Evolutionary conservation across 2,888 invertebrate species (phyloP), one percentile per base, ranked within the genome.

Genomic region (Ichneumoninae sp.): DNA sequence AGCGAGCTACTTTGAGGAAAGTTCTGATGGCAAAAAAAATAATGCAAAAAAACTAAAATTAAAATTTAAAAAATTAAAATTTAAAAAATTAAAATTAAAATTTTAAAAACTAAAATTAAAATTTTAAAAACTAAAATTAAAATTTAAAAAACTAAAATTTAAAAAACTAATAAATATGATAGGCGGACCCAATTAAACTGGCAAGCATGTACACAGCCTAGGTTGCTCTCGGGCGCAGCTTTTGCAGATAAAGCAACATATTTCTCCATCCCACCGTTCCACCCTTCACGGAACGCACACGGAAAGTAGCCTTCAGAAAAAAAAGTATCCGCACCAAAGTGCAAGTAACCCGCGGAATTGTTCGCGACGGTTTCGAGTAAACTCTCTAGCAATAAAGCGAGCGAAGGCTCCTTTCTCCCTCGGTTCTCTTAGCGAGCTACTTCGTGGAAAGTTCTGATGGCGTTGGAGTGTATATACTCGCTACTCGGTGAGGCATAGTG

Each of bases 141-240:
- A 36, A 44, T 10, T 22, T n/a, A n/a, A n/a, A n/a, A n/a, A n/a
- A n/a, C 44, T 50, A 36, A 73, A 80, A 40, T 6, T n/a, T n/a
- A 36, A n/a, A 50, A n/a, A 33, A 69, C 40, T 10, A 40, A 47
- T 47, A 82, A 57, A 66, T 19, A 65, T 75, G 65, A 71, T 60
- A 77, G 50, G 68, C 54, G n/a, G 22, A 78, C 78, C 73, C 74
- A 74, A 74, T 80, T 74, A 78, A 69, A 68, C 69, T 63, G 69
- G 44, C 33, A 52, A 10, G 40, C 63, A 33, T 22, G 36, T 13
- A 63, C 63, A 40, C 22, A 54, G 19, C 5, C 22, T 7, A 7
- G 54, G 19, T 3, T 8, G 13, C 36, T 10, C 19, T 66, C 22
- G 36, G 19, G 40, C 44, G 30, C 63, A 33, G n/a, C 33, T 33